Evolutionary conservation across 2,113 vertebrate species (phyloP), one percentile per base, ranked within the genome.

Genomic region (Anarhynchus alexandrinus): DNA sequence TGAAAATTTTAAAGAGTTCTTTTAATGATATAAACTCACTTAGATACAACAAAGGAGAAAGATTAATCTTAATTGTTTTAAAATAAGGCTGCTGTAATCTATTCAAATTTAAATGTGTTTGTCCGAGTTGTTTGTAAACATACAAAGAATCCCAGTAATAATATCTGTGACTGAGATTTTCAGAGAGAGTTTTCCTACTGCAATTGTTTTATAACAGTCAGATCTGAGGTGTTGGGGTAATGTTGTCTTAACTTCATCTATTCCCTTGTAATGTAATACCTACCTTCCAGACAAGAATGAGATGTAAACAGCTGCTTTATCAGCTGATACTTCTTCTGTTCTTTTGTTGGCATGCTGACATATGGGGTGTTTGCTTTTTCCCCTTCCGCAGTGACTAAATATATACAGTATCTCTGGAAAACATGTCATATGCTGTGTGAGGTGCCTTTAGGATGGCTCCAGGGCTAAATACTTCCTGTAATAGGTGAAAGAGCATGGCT

Each of bases 401-500:
- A 76, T 47, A 54, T 36, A 52, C 65, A 62, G 43, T 88, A 76
- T 95, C 93, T 90, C 65, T 70, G 55, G 74, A 49, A 84, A 96
- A 95, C 90, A 81, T 90, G 93, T 86, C 82, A 29, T 65, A 30
- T 0, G 0, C n/a, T 76, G 49, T 51, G 58, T 7, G 59, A 82
- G 70, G 73, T 67, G 86, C 93, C 93, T 93, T 81, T 83, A 90
- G 94, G 88, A 92, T 90, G 57, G 90, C 89, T 94, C n/a, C 47
- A 78, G 86, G 88, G 86, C 70, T 90, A 92, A 88, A 32, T 81
- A 81, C 92, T 97, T 87, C 69, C 90, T 96, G 84, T 87, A 96
- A 64, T 93, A 96, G 70, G 96, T 96, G 78, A 96, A 97, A 87
- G 90, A 94, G 82, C 93, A 72, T 82, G 74, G 88, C 73, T 96